Percentiles rank a stretch among this genome's conserved stretches.
These are phyloP conservation scores for Ceuthmochares aereus DNA, from an alignment of 2,113 vertebrate genomes.

Conservation along the genomic window DNA sequence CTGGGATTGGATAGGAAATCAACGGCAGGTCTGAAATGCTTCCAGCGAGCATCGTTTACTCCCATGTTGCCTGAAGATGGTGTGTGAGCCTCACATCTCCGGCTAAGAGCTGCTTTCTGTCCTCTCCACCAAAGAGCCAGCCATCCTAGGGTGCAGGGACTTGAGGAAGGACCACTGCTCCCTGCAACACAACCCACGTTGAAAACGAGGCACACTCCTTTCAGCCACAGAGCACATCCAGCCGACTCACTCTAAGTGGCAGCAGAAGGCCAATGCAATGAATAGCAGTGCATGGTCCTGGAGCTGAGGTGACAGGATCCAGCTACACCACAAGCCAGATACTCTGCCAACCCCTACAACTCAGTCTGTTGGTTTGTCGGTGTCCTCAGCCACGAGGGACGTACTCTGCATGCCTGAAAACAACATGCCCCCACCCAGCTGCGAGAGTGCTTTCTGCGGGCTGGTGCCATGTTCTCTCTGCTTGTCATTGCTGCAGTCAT, in stretches of 20 bases:
- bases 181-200: background rate
- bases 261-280: background rate
- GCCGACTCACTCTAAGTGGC: background rate
- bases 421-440: background rate
- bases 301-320: background rate
- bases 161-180: background rate
- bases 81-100: background rate
- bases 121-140: background rate
- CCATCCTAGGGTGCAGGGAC: background rate
- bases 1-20: background rate
- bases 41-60: background rate
- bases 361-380: background rate
- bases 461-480: background rate
- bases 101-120: background rate
- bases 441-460: background rate
- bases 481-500: background rate
- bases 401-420: background rate
- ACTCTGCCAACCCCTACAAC: background rate
- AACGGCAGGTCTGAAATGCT: background rate
- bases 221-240: background rate
- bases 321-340: background rate
- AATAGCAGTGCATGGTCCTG: fast-evolving
- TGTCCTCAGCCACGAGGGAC: background rate
- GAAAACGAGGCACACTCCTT: background rate
- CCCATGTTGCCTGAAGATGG: background rate